These are phyloP conservation scores for Hofmannophila pseudospretella DNA, from an alignment of 2,888 invertebrate species.

Conservation along the genomic window DNA sequence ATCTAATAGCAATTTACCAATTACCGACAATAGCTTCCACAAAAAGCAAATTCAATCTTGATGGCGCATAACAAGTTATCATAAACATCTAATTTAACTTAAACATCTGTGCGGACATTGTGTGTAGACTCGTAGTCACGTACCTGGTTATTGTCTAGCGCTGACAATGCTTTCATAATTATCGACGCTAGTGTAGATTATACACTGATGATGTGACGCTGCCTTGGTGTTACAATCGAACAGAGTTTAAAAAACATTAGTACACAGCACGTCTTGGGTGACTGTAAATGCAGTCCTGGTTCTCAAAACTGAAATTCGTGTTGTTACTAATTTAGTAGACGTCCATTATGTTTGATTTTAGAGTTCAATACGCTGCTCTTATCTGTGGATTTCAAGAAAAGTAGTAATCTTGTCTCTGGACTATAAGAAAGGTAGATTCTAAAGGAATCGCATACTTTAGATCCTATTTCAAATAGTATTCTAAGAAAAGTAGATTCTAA, in stretches of 20 bases:
- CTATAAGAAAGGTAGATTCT: too few relatives aligned
- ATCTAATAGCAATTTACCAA: conserved; percentile 2
- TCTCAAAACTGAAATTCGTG: too few relatives aligned
- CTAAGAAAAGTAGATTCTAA: too few relatives aligned
- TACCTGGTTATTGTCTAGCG: conserved; percentile 43
- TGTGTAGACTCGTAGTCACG: conserved; percentile 26
- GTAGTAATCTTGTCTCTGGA: too few relatives aligned
- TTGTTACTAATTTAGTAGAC: too few relatives aligned
- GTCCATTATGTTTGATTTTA: too few relatives aligned
- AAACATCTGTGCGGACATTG: neutral
- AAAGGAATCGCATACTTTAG: too few relatives aligned
- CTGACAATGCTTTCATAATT: conserved; percentile 50
- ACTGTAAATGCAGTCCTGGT: too few relatives aligned
- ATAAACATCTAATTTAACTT: conserved; percentile 1
- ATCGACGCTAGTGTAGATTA: conserved; percentile 21
- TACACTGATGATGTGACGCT: conserved; percentile 7
- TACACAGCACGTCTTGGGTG: too few relatives aligned
- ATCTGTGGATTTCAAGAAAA: too few relatives aligned
- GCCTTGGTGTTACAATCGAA: neutral
- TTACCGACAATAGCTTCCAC: neutral
- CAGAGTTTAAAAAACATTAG: neutral
- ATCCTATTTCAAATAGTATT: too few relatives aligned
- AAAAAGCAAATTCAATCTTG: conserved; percentile 4
- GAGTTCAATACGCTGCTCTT: too few relatives aligned
- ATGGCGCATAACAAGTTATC: conserved; percentile 5